Percentiles rank a stretch among this genome's conserved stretches.
phyloP scores from a whole-genome alignment of 1,140 invertebrate genomes.

The Lepidurus arcticus region DNA sequence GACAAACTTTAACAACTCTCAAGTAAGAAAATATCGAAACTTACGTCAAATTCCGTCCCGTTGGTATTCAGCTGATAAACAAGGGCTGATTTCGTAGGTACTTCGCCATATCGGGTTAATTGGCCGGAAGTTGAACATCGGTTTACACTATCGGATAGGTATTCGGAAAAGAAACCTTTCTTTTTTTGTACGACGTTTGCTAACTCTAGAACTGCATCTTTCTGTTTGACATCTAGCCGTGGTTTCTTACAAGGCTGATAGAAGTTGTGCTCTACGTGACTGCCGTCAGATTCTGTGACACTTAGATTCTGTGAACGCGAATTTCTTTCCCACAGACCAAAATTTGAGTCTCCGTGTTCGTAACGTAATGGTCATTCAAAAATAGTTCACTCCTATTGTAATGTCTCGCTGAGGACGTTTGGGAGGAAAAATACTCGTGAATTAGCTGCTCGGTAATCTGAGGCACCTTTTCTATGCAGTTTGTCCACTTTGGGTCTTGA shows the following conservation, averaged over 20 bases:
- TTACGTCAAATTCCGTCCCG: constrained; percentile 22
- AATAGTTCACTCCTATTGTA: no score
- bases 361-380: no score
- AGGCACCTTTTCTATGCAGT: not conserved
- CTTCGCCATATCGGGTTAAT: constrained; percentile 5
- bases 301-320: no score
- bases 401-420: no score
- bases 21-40: not conserved
- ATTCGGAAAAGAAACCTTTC: not conserved
- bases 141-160: not conserved
- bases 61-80: constrained; percentile 27
- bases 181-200: constrained; percentile 17
- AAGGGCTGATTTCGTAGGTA: not conserved
- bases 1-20: not conserved
- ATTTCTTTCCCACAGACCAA: no score
- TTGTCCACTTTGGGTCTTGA: no score
- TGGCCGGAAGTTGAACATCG: not conserved
- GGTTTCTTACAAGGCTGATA: no score
- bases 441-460: not conserved
- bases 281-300: not conserved
- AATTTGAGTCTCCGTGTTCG: no score
- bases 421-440: no score
- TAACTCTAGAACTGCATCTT: constrained; percentile 3
- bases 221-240: no score
- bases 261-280: not conserved